Evolutionary conservation across 1,140 invertebrate species (phyloP), one percentile per base, ranked within the genome.

Genomic region (Leptestheria dahalacensis): DNA sequence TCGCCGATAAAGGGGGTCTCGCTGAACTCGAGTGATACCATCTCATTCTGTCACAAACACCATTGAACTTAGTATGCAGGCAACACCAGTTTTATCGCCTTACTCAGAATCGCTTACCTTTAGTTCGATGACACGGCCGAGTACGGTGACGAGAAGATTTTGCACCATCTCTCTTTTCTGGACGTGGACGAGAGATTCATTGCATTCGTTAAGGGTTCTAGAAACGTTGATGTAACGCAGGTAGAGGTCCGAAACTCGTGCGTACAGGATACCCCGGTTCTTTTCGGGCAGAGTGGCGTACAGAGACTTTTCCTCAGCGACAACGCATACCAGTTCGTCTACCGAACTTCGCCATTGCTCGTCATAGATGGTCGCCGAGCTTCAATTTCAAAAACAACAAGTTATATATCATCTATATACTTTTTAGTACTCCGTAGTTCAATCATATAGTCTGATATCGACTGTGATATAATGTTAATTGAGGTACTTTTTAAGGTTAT

Each of bases 181-280:
- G 0, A 92, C 90, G 68, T 97, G 93, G 25, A 93, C 76, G 58
- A 93, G 79, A 73, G 91, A 90, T 68, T 95, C 91, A 66, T 93
- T 89, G 59, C 88, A 87, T 61, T 80, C 72, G 66, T 89, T 83
- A 10, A 97, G 67, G 61, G 80, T 81, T 59, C 86, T 81, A 11
- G 85, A 78, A 0, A 88, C 76, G 15, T 82, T 71, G 2, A 91
- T 84, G 66, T 96, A 96, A 56, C 83, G 82, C 0, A 88, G 73
- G 67, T 88, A 88, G 3, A 88, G 67, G 23, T 79, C 78, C 1
- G 77, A 76, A 3, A 85, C 68, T 23, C 51, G 49, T 1, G 48
- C 26, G 15, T 18, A 52, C 21, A 60, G 41, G 15, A 60, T 21
- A 3, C 29, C n/a, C 12, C 58, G 49, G 28, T 41, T 48, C 48